Evolutionary conservation across 2,888 invertebrate genomes (phyloP).

Genomic region (Tenthredo amoena): DNA sequence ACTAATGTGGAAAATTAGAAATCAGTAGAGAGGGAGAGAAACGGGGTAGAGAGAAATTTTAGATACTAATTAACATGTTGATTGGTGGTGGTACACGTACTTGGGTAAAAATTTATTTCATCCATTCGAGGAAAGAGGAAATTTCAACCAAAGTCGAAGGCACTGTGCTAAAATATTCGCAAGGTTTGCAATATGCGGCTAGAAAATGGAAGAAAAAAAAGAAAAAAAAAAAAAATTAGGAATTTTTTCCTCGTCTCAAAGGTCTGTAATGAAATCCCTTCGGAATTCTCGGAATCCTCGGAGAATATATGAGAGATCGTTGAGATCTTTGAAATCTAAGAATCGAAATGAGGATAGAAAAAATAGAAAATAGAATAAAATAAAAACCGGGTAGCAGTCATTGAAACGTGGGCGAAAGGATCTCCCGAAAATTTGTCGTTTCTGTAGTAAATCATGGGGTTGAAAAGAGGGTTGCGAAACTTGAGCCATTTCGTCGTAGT

Average conservation of each 20-base stretch:
- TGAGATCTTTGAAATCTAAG: background rate
- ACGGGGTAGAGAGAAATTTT: background rate
- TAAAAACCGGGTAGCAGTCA: too few species aligned
- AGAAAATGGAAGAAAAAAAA: too few species aligned
- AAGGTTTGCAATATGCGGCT: too few species aligned
- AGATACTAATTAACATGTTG: background rate
- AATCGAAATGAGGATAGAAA: background rate
- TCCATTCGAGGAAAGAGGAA: background rate
- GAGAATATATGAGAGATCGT: background rate
- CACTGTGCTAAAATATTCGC: too few species aligned
- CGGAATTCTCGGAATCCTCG: background rate
- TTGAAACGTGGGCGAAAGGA: background rate
- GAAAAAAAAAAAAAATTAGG: too few species aligned
- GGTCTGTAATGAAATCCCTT: background rate
- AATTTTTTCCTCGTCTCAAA: background rate
- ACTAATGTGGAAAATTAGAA: background rate
- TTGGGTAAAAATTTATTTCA: background rate
- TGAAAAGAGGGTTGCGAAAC: background rate
- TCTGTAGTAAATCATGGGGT: constrained; percentile 9
- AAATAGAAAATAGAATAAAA: background rate
- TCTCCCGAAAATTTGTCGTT: background rate
- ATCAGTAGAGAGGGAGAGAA: background rate
- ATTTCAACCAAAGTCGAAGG: too few species aligned
- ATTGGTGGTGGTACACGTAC: too few species aligned
- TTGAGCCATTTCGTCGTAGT: constrained; percentile 32